A percentile compares a stretch with the other conserved stretches of the same genome.
These are phyloP conservation scores for Marronus borbonicus DNA, from an alignment of 2,888 invertebrate genomes.

Conservation along the genomic window DNA sequence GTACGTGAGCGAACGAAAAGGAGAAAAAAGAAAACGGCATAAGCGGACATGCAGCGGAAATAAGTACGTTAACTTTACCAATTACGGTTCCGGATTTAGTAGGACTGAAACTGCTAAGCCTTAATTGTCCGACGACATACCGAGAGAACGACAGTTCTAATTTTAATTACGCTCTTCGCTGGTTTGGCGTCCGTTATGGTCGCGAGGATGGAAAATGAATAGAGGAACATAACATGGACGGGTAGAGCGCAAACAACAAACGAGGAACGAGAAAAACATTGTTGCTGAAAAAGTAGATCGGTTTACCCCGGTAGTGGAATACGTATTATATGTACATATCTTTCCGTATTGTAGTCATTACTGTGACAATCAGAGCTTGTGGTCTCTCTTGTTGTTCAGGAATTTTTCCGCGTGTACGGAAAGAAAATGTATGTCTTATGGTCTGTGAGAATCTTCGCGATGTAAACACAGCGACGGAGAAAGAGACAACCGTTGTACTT, in stretches of 20 bases:
- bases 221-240: slow-evolving; percentile 1
- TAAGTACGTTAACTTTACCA: slow-evolving; percentile 37
- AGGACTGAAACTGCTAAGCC: slow-evolving; percentile 31
- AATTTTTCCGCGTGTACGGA: neutral
- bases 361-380: slow-evolving; percentile 40
- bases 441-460: neutral
- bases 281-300: slow-evolving; percentile 34
- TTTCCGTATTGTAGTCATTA: slow-evolving; percentile 20
- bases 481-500: neutral
- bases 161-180: slow-evolving; percentile 32
- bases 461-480: neutral
- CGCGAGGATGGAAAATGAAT: slow-evolving; percentile 15
- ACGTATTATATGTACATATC: neutral
- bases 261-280: slow-evolving; percentile 2
- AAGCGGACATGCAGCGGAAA: slow-evolving; percentile 38
- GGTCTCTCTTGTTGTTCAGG: slow-evolving; percentile 16
- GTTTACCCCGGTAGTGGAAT: neutral
- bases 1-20: slow-evolving; percentile 4
- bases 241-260: neutral
- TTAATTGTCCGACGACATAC: slow-evolving; percentile 41
- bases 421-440: slow-evolving; percentile 6
- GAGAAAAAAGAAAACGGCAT: slow-evolving; percentile 27
- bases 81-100: slow-evolving; percentile 41
- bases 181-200: neutral
- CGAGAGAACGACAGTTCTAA: slow-evolving; percentile 22